These are phyloP conservation scores for Leptinotarsa haldemani DNA, from an alignment of 2,888 invertebrate species.

Conservation along the genomic window DNA sequence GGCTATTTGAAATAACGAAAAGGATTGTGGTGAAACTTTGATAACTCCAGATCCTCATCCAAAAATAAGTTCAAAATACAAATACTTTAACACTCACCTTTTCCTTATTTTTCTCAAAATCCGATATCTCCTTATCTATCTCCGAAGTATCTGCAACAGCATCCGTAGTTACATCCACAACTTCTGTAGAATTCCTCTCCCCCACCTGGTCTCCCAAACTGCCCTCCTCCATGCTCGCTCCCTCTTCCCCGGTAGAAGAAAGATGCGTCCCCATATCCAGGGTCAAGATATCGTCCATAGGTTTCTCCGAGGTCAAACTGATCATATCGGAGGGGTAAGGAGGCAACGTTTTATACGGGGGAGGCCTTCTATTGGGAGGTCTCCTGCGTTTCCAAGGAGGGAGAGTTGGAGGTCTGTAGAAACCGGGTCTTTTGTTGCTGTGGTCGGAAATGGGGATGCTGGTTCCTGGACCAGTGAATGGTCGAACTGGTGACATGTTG, in stretches of 20 bases:
- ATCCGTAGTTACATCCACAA: conserved; percentile 52
- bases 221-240: conserved; percentile 51
- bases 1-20: too few species aligned
- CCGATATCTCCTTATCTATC: conserved; percentile 53
- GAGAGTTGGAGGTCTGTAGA: conserved; percentile 67
- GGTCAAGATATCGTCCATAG: conserved; percentile 61
- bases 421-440: conserved; percentile 67
- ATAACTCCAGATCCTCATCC: too few species aligned
- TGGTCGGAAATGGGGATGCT: conserved; percentile 76
- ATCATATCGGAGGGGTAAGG: conserved; percentile 63
- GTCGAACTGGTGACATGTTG: conserved; percentile 69
- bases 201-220: conserved; percentile 51
- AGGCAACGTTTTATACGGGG: conserved; percentile 73
- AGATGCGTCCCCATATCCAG: conserved; percentile 61
- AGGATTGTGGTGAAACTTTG: too few species aligned
- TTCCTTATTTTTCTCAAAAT: conserved; percentile 63
- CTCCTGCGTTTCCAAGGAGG: conserved; percentile 73
- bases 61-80: too few species aligned
- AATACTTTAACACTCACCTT: conserved; percentile 48
- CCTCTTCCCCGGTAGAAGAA: conserved; percentile 50
- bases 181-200: conserved; percentile 56
- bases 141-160: conserved; percentile 50
- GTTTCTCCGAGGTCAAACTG: conserved; percentile 62
- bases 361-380: conserved; percentile 67
- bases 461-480: conserved; percentile 59